Evolutionary conservation across 2,113 vertebrate species (phyloP), one percentile per base, ranked within the genome.

Genomic region (Lagenorhynchus albirostris): DNA sequence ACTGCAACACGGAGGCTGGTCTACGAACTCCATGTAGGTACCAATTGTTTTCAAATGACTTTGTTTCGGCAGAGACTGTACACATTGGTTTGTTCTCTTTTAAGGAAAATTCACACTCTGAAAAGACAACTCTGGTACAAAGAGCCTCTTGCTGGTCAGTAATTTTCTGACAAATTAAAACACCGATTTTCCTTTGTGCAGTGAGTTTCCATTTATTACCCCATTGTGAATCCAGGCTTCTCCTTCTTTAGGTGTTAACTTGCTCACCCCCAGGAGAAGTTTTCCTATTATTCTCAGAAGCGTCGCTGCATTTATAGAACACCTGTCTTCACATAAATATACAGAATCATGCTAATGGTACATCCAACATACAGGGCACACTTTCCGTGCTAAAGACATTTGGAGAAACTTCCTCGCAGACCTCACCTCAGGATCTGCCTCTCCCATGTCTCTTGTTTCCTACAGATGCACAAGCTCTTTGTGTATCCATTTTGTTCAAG

Each of bases 101-200:
- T 62, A 53, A 88, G 76, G 68, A 92, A 10, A 7, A 70, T 23
- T 63, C 68, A 14, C 5, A 0, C 3, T n/a, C 47, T 36, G 67
- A 55, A 84, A 73, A 36, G 44, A 89, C 44, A 38, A 1, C 55
- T 38, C 10, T 10, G 65, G 94, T 10, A 58, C 36, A 76, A 2
- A 88, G 76, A 25, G 6, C 77, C 0, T 0, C 62, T 94, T 0
- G 50, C 68, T 36, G 12, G 60, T 91, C 36, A 65, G 62, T 80
- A 76, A 91, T 93, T 92, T 96, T 79, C 97, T 73, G 44, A 94
- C 92, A 81, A 94, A 94, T 91, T 85, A 95, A 73, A 93, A 94
- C 71, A 63, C 55, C 1, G 0, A 76, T 38, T 79, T 80, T 68
- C 60, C 87, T 91, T 91, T 93, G 88, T 96, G 94, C 18, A 9